These are phyloP conservation scores for Craterocephalus amniculus DNA, from an alignment of 2,797 vertebrate species.

Conservation along the genomic window DNA sequence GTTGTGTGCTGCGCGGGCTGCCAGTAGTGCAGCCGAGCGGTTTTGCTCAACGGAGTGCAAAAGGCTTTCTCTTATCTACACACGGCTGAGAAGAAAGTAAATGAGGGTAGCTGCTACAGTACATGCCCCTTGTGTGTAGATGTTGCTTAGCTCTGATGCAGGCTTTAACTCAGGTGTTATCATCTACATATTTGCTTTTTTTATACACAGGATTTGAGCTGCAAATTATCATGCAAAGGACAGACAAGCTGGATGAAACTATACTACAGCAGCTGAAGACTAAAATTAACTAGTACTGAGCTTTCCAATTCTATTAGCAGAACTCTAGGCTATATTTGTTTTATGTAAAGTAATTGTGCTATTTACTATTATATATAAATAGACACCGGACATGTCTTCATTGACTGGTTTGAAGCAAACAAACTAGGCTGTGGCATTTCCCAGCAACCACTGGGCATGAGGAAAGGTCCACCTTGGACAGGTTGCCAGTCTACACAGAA, in stretches of 20 bases:
- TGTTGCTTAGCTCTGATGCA: slow-evolving; percentile 49
- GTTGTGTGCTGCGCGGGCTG: slow-evolving; percentile 26
- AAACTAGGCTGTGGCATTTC: not conserved
- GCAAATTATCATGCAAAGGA: slow-evolving; percentile 1
- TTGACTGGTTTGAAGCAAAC: not conserved
- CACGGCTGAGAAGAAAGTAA: slow-evolving; percentile 62
- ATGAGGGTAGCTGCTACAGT: slow-evolving; percentile 43
- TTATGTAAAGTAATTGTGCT: not conserved
- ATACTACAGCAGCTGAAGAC: not conserved
- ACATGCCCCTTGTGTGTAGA: slow-evolving; percentile 34
- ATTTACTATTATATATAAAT: not conserved
- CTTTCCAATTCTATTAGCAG: not conserved
- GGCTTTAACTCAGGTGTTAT: slow-evolving; percentile 56
- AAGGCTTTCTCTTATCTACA: slow-evolving; percentile 68
- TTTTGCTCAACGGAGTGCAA: slow-evolving; percentile 59
- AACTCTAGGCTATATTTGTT: not conserved
- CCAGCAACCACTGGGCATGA: not conserved
- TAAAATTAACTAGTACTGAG: not conserved
- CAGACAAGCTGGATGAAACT: not conserved
- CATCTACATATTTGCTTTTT: not conserved
- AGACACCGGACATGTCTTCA: not conserved
- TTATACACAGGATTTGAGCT: slow-evolving; percentile 25
- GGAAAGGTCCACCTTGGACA: not conserved
- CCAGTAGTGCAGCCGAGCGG: slow-evolving; percentile 49
- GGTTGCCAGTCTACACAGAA: too few relatives aligned